These are phyloP conservation scores for Myopa tessellatipennis DNA, from an alignment of 2,888 invertebrate genomes.

Conservation along the genomic window DNA sequence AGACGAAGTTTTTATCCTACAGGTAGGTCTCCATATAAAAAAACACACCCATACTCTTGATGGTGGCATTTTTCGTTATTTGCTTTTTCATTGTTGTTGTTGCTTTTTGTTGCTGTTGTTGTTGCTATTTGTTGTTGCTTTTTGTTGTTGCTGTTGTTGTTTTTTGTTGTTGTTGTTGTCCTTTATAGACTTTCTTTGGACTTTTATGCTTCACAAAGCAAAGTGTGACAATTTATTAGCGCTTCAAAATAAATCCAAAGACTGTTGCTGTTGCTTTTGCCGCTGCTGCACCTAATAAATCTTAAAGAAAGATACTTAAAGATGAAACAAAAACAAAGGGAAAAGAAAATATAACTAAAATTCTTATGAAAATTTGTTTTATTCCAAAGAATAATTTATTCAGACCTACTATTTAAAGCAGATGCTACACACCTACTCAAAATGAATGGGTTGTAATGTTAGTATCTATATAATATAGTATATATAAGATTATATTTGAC, in stretches of 20 bases:
- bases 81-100: neutral
- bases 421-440: too few relatives aligned
- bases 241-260: constrained; percentile 23
- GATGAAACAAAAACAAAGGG: neutral
- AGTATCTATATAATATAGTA: too few relatives aligned
- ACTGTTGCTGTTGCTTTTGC: neutral
- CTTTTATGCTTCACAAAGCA: constrained; percentile 20
- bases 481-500: too few relatives aligned
- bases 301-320: constrained; percentile 27
- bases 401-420: too few relatives aligned
- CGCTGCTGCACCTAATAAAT: constrained; percentile 42
- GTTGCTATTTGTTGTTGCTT: neutral
- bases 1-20: neutral
- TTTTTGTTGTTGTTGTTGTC: constrained; percentile 4
- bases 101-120: neutral
- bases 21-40: neutral
- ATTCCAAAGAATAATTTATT: too few relatives aligned
- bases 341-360: too few relatives aligned
- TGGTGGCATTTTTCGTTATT: neutral
- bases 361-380: too few relatives aligned
- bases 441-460: too few relatives aligned
- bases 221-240: constrained; percentile 45
- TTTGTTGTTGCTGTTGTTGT: neutral
- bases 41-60: neutral
- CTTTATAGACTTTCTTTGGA: neutral